Base-by-base conservation (phyloP, 2,113 vertebrate species). In the Percina caprodes region DNA sequence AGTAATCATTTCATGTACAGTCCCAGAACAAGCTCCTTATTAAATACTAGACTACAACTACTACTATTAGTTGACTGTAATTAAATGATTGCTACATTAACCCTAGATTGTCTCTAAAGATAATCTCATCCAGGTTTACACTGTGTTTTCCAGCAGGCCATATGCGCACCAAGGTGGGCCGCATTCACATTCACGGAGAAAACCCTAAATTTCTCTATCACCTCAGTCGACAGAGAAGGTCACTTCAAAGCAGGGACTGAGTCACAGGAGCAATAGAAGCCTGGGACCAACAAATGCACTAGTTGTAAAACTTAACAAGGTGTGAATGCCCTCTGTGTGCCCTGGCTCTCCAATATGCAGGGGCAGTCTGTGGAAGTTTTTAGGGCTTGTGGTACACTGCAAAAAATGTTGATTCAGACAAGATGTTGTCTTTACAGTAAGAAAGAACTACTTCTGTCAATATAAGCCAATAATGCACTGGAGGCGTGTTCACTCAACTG, bases 241-340 rank as follows among this genome's bases (percentile, higher is more conserved):
- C 86, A 94, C 91, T 93, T 93, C 93, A 95, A 95, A 94, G 94
- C 80, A 55, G 69, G 14, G 73, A 59, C 60, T 6, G 59, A 88
- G 88, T 89, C 76, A 85, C 67, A 69, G 89, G 92, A 92, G 87
- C 92, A 94, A 92, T 91, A 91, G 93, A 92, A 85, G 73, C 82
- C 81, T 52, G 89, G 90, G 91, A 80, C 88, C 49, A 86, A 95
- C 94, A 95, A 95, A 95, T 95, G 95, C 88, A 85, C 79, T 67
- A 88, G 95, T 89, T 95, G 93, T 95, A 95, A 95, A 95, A 95
- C 92, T 94, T 94, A 95, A 95, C 94, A 94, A 95, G 94, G 94
- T 95, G 95, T 95, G 94, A 95, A 95, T 87, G 93, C 86, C 94
- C 94, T 93, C 89, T 83, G 73, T 35, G 83, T 90, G 93, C 91